A percentile compares a stretch with the other conserved stretches of the same genome.
These are phyloP conservation scores for Brachylomia viminalis DNA, from an alignment of 2,888 invertebrate species.

Conservation along the genomic window DNA sequence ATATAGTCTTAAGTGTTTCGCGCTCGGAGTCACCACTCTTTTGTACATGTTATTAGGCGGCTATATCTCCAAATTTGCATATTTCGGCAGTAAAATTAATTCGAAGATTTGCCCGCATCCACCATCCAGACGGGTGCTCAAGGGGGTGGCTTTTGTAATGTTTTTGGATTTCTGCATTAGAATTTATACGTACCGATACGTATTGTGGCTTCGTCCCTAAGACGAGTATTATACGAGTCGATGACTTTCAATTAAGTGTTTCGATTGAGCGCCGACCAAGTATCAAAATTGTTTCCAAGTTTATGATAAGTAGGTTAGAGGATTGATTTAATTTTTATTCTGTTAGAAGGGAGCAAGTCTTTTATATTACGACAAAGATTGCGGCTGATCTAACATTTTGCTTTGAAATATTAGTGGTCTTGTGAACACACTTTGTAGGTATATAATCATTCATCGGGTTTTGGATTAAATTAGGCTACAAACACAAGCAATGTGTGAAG, in stretches of 20 bases:
- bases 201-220: conserved; percentile 72
- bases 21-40: conserved; percentile 89
- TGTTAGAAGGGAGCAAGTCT: conserved; percentile 20
- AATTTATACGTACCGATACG: conserved; percentile 81
- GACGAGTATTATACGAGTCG: conserved; percentile 68
- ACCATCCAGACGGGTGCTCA: conserved; percentile 80
- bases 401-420: not conserved
- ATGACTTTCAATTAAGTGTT: conserved; percentile 73
- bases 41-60: conserved; percentile 91
- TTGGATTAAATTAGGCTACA: not conserved
- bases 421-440: not conserved
- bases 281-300: conserved; percentile 69
- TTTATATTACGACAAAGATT: conserved; percentile 38
- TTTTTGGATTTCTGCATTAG: conserved; percentile 88
- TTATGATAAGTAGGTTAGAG: conserved; percentile 79
- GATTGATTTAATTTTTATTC: conserved; percentile 62
- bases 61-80: conserved; percentile 90
- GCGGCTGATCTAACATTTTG: not conserved
- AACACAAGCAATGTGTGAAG: not conserved
- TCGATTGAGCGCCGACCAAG: conserved; percentile 70
- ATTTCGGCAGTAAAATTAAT: conserved; percentile 91
- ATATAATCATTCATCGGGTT: not conserved
- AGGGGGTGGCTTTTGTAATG: conserved; percentile 77
- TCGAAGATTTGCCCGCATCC: conserved; percentile 91
- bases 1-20: conserved; percentile 77